Conservation (phyloP, 2,888 invertebrate genomes). For the Phlogophora meticulosa region DNA sequence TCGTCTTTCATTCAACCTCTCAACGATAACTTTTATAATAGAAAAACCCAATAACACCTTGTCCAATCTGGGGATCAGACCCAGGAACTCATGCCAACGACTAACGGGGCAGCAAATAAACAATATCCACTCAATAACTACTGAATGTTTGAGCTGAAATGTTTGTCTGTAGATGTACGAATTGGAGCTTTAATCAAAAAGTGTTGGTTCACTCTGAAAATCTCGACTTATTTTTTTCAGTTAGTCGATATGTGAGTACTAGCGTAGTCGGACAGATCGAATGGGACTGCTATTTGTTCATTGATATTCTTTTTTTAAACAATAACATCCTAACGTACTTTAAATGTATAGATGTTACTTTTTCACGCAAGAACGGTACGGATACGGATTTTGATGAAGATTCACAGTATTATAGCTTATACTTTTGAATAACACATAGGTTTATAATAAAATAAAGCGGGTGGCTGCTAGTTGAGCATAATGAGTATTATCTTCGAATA, state of each 20-base stretch:
- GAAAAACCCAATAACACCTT: background rate
- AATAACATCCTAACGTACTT: background rate
- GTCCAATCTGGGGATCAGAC: background rate
- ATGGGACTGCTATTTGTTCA: constrained; percentile 14
- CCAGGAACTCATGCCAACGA: background rate
- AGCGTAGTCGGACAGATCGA: constrained; percentile 8
- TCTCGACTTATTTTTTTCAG: constrained; percentile 29
- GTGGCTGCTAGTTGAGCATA: too few species aligned
- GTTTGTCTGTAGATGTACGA: constrained; percentile 22
- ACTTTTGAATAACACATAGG: too few species aligned
- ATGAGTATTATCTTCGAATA: constrained; percentile 1
- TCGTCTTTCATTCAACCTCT: too few species aligned
- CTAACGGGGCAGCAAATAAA: background rate
- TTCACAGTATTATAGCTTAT: too few species aligned
- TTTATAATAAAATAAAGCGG: too few species aligned
- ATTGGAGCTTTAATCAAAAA: constrained; percentile 38
- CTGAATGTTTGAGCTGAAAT: constrained; percentile 29
- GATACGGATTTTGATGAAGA: too few species aligned
- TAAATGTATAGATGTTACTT: too few species aligned
- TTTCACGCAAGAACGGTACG: too few species aligned
- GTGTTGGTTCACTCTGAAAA: constrained; percentile 19
- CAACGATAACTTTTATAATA: too few species aligned
- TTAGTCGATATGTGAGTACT: background rate
- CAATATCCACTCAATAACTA: constrained; percentile 17
- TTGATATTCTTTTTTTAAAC: background rate